Conservation (phyloP, 1,140 invertebrate species). For the Macrocentrus cingulum region DNA sequence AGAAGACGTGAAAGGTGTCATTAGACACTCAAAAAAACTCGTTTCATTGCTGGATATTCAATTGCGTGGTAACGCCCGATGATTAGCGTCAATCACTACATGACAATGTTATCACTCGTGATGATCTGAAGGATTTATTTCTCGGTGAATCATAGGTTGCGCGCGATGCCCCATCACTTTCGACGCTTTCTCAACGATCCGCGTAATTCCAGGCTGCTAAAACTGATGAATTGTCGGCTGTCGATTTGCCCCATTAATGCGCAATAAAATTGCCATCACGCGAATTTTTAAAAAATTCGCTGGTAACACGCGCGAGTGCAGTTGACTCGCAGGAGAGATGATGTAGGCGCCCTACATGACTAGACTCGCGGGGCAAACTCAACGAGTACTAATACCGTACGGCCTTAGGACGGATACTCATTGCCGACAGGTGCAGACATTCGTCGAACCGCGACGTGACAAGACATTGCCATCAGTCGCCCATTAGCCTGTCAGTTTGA, state of each 20-base stretch:
- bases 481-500: constrained; percentile 51
- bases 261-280: too few relatives aligned
- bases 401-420: constrained; percentile 35
- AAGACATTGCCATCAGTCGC: constrained; percentile 57
- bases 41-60: constrained; percentile 23
- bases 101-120: constrained; percentile 30
- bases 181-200: constrained; percentile 10
- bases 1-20: constrained; percentile 16
- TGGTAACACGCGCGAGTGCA: too few relatives aligned
- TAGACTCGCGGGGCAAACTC: too few relatives aligned
- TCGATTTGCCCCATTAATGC: too few relatives aligned
- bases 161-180: too few relatives aligned
- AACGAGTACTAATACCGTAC: too few relatives aligned
- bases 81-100: constrained; percentile 22
- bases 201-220: too few relatives aligned
- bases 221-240: too few relatives aligned
- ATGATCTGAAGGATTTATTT: constrained; percentile 23
- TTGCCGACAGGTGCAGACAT: constrained; percentile 49
- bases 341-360: too few relatives aligned
- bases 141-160: constrained; percentile 1
- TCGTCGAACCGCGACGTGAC: constrained; percentile 53
- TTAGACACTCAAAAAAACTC: constrained; percentile 12
- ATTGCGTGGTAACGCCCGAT: constrained; percentile 23
- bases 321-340: too few relatives aligned
- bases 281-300: too few relatives aligned